Evolutionary conservation across 2,888 invertebrate genomes (phyloP).

Genomic region (Escarpia spicata): DNA sequence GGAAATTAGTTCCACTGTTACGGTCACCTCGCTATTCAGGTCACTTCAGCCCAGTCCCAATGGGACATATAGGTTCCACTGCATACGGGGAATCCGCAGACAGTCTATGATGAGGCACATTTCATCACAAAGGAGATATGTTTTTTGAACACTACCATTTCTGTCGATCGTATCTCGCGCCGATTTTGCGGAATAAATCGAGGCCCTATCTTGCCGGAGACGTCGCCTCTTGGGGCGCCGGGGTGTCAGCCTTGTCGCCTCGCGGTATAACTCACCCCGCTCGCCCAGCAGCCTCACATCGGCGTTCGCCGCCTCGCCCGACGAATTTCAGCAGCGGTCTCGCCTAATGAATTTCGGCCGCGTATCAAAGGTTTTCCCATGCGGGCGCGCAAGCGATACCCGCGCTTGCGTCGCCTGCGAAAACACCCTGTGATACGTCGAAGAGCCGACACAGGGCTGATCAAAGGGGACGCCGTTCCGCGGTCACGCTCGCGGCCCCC

Average conservation of each 20-base stretch:
- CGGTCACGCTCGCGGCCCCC: background rate
- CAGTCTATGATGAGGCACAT: background rate
- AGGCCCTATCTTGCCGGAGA: background rate
- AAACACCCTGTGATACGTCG: constrained; percentile 1
- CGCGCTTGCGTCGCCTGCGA: background rate
- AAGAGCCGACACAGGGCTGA: background rate
- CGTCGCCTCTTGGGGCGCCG: background rate
- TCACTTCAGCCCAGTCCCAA: too few relatives aligned
- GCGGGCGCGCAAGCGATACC: constrained; percentile 16
- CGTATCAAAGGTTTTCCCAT: background rate
- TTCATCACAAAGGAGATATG: background rate
- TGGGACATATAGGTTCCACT: too few relatives aligned
- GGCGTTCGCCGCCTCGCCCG: background rate
- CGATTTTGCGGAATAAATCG: background rate
- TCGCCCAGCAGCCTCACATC: background rate
- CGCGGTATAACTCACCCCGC: background rate
- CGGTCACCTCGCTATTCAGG: too few relatives aligned
- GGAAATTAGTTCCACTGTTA: too few relatives aligned
- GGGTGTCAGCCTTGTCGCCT: background rate
- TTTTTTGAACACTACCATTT: background rate
- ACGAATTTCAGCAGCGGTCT: background rate
- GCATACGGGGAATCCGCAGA: too few relatives aligned
- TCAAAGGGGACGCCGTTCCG: background rate
- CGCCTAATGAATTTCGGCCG: constrained; percentile 16
- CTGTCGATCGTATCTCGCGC: background rate